Conservation (phyloP, 2,797 vertebrate species). For the Artibeus jamaicensis region DNA sequence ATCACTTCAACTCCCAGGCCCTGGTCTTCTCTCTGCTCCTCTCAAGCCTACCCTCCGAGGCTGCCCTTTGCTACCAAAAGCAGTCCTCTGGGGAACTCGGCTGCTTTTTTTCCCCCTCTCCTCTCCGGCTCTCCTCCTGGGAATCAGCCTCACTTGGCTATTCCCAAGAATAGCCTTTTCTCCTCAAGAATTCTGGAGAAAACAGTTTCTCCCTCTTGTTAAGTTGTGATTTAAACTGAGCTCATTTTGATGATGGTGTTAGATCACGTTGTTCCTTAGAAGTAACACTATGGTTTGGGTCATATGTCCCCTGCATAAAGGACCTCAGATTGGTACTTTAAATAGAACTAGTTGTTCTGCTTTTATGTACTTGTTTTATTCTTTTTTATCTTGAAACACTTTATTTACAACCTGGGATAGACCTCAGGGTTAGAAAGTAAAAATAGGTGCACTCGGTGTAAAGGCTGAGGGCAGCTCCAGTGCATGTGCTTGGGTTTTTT, state of each 20-base stretch:
- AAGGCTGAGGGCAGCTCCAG: not conserved
- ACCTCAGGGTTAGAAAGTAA: not conserved
- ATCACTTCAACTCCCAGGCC: not conserved
- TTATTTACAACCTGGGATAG: not conserved
- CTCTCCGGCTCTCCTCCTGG: not conserved
- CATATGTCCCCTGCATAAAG: not conserved
- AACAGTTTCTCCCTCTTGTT: not conserved
- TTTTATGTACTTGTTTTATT: conserved; percentile 4
- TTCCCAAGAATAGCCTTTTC: too few species aligned
- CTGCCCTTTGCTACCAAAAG: not conserved
- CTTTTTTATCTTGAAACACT: not conserved
- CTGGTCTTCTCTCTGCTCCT: not conserved
- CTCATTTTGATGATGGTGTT: not conserved
- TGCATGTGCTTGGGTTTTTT: not conserved
- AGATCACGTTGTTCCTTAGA: not conserved
- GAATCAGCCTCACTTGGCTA: not conserved
- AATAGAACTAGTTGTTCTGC: not conserved
- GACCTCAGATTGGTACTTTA: not conserved
- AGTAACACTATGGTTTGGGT: not conserved
- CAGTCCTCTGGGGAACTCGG: not conserved
- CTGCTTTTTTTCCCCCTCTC: not conserved
- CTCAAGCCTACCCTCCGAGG: not conserved
- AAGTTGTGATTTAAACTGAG: not conserved
- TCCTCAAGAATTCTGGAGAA: not conserved
- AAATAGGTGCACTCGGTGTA: not conserved